Evolutionary conservation across 2,113 vertebrate species (phyloP).

Genomic region (Neotoma lepida): DNA sequence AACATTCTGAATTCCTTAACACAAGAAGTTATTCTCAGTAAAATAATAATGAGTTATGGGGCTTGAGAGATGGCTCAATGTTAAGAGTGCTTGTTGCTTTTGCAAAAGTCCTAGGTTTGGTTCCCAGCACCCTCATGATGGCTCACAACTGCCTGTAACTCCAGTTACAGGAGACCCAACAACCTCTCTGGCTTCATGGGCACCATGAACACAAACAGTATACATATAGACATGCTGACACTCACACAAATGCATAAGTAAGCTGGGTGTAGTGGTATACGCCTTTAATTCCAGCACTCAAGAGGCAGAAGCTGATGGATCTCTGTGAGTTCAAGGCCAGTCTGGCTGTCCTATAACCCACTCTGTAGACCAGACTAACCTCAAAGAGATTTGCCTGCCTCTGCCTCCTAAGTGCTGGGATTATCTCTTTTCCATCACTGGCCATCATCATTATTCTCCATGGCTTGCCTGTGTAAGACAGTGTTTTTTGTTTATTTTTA

Average conservation of each 20-base stretch:
- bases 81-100: background rate
- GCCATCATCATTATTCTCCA: background rate
- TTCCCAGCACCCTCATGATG: background rate
- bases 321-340: background rate
- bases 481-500: background rate
- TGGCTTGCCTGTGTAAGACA: background rate
- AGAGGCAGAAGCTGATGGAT: background rate
- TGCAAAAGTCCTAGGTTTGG: background rate
- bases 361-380: background rate
- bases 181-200: background rate
- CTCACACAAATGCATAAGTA: background rate
- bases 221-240: background rate
- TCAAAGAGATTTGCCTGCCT: background rate
- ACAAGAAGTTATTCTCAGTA: background rate
- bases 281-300: background rate
- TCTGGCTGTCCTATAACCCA: too few species aligned
- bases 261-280: background rate
- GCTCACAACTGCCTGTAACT: background rate
- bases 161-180: background rate
- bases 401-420: background rate
- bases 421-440: background rate
- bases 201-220: background rate
- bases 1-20: background rate
- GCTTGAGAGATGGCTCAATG: too few species aligned
- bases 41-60: background rate